Conservation (phyloP, 2,797 vertebrate species). For the Taenioides sp. region DNA sequence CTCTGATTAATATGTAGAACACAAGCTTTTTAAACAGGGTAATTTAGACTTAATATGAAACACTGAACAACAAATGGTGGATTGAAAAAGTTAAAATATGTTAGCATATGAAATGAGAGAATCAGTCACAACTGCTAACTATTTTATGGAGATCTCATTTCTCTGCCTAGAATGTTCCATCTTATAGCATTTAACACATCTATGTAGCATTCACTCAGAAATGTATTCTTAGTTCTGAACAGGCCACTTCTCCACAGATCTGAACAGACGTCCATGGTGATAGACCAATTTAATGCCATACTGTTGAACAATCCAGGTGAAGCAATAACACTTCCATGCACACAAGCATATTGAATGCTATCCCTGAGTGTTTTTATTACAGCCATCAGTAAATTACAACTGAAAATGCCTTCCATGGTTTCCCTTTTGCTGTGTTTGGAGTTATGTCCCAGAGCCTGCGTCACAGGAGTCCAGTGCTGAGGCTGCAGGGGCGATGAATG, state of each 20-base stretch:
- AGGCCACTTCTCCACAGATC: too few species aligned
- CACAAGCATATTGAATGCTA: not conserved
- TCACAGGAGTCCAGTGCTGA: not conserved
- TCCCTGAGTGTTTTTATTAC: not conserved
- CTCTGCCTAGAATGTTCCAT: not conserved
- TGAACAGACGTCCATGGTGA: too few species aligned
- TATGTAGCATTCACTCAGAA: not conserved
- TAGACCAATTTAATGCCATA: not conserved
- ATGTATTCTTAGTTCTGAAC: too few species aligned
- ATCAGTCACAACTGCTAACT: not conserved
- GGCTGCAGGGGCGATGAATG: conserved; percentile 12
- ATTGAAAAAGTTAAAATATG: not conserved
- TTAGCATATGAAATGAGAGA: not conserved
- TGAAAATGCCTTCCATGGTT: not conserved
- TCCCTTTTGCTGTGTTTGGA: not conserved
- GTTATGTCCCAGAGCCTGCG: not conserved
- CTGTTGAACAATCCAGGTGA: too few species aligned
- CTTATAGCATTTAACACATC: not conserved
- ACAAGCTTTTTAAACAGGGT: conserved; percentile 42
- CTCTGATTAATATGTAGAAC: conserved; percentile 57
- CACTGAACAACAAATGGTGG: not conserved
- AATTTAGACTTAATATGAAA: conserved; percentile 54
- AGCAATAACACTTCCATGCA: too few species aligned
- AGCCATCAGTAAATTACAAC: not conserved
- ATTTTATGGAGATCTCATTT: not conserved